Evolutionary conservation across 2,113 vertebrate species (phyloP), one percentile per base, ranked within the genome.

Genomic region (Rhizomys pruinosus): DNA sequence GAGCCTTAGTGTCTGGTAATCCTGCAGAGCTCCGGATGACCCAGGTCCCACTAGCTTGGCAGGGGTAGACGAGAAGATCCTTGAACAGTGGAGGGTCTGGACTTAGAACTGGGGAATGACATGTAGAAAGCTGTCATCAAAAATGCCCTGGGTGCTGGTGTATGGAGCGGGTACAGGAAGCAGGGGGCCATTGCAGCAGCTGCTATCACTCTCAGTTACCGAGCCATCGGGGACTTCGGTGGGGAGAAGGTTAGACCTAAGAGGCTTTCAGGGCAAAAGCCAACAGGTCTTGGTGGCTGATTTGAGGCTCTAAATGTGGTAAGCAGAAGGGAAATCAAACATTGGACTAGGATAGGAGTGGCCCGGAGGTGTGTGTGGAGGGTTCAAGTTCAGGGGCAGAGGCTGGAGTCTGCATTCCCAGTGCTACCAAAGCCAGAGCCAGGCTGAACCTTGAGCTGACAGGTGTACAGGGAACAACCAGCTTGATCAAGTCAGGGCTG

Each of bases 181-280:
- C 0, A 1, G 22, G 39, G n/a, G 12, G 42, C 27, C 85, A 44
- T 61, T 7, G 37, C 52, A 76, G 42, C 16, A 1, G 10, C 42
- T 23, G 8, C 47, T 25, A 29, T 22, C 29, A 16, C 8, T 7
- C 34, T 44, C 57, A 29, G 66, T 68, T 59, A 37, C 52, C 11
- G 32, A 86, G 66, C 22, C n/a, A 42, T 47, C 42, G 61, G 27
- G 69, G 10, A 29, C 61, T 29, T 3, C 10, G 3, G 37, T 37
- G 64, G 42, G 19, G 29, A 34, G 17, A n/a, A 42, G 72, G 55
- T 5, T 32, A 19, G 22, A 57, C 55, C 63, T 79, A 29, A 57
- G 32, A 79, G 55, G 61, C 92, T 89, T 44, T 55, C 34, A 47
- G 79, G 66, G 68, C 80, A 92, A 84, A 78, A 72, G 34, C 87